These are phyloP conservation scores for Hermetia illucens DNA, from an alignment of 1,140 invertebrate genomes.

Conservation along the genomic window DNA sequence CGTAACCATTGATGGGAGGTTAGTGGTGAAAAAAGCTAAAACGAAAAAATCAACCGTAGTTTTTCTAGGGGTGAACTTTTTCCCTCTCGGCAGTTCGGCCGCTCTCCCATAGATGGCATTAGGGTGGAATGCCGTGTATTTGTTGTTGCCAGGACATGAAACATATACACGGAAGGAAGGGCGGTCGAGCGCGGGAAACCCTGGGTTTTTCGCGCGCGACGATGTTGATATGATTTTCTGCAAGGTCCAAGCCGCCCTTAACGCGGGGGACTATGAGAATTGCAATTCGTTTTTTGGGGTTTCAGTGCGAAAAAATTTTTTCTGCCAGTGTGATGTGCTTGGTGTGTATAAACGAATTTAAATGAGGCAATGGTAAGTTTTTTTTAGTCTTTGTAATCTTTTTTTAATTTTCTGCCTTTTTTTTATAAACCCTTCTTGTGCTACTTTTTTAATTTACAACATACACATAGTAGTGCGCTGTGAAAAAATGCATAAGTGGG, in stretches of 20 bases:
- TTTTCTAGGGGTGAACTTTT: neutral
- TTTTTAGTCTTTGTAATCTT: neutral
- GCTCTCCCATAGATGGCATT: neutral
- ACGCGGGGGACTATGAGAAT: neutral
- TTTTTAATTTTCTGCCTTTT: neutral
- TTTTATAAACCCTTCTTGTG: neutral
- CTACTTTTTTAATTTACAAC: neutral
- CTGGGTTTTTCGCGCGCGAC: neutral
- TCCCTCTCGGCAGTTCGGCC: neutral
- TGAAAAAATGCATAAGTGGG: no score
- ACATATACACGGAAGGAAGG: no score
- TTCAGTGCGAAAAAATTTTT: slow-evolving; percentile 1
- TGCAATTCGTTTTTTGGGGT: neutral
- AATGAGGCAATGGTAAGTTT: slow-evolving; percentile 1
- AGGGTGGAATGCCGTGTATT: neutral
- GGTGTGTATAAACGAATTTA: slow-evolving; percentile 1
- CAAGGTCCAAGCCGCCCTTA: no score
- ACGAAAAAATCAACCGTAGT: no score
- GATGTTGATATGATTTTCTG: neutral
- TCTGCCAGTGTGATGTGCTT: neutral
- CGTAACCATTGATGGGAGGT: no score
- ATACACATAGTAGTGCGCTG: neutral
- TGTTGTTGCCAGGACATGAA: no score
- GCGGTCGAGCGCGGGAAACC: neutral
- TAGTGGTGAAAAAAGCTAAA: no score